These are phyloP conservation scores for Caranx melampygus DNA, from an alignment of 2,113 vertebrate species.

Conservation along the genomic window DNA sequence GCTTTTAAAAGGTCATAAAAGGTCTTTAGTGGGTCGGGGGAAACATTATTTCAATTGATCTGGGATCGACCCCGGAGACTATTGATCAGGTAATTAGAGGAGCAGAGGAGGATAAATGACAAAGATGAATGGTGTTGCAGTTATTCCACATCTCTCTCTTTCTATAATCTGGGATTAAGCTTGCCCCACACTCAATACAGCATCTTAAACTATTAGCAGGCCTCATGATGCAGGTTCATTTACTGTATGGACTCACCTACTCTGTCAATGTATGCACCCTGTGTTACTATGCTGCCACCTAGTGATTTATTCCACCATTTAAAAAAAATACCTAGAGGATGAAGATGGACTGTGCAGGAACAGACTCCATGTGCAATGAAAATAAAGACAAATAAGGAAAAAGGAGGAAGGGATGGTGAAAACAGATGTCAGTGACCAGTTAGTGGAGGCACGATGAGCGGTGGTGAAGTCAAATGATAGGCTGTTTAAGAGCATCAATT, in stretches of 20 bases:
- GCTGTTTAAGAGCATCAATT: slow-evolving; percentile 59
- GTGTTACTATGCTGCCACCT: slow-evolving; percentile 79
- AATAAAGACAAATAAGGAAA: background rate
- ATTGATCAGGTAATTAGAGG: slow-evolving; percentile 59
- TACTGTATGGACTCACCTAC: background rate
- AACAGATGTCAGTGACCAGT: background rate
- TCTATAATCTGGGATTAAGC: slow-evolving; percentile 31
- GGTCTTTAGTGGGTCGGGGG: slow-evolving; percentile 41
- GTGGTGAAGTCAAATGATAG: slow-evolving; percentile 18
- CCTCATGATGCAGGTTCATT: slow-evolving; percentile 17
- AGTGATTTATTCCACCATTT: slow-evolving; percentile 60
- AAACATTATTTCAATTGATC: slow-evolving; percentile 64
- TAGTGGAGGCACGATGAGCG: slow-evolving; percentile 1
- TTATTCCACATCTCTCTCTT: slow-evolving; percentile 3
- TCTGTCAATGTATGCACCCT: slow-evolving; percentile 39
- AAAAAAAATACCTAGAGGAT: background rate
- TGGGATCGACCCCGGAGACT: slow-evolving; percentile 13
- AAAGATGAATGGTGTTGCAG: slow-evolving; percentile 33
- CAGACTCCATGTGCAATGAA: background rate
- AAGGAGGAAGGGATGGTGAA: background rate
- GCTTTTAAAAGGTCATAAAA: slow-evolving; percentile 55
- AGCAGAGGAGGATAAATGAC: slow-evolving; percentile 5
- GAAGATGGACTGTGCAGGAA: background rate
- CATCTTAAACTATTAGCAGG: slow-evolving; percentile 21
- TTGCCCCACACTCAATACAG: slow-evolving; percentile 22